Evolutionary conservation across 2,113 vertebrate species (phyloP), one percentile per base, ranked within the genome.

Genomic region (Chloebia gouldiae): DNA sequence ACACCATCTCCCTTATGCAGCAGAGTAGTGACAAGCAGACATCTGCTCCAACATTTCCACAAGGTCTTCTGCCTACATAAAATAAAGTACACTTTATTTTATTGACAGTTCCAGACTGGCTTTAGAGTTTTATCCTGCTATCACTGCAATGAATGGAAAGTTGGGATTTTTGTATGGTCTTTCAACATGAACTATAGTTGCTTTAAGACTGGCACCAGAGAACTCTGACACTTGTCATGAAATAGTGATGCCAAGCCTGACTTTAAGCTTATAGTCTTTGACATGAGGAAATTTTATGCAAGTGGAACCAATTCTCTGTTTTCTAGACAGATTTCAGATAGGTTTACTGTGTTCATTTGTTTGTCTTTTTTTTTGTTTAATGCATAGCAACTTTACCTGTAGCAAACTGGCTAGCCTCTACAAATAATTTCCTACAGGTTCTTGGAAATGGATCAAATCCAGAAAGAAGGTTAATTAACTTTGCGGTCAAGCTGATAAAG

Each of bases 381-480:
- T 65, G 57, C 61, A 35, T 49, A 50, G 27, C 53, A 72, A 9
- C 30, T 91, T 78, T 89, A 86, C 50, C 21, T 79, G 66, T 53
- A 75, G 70, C 59, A 80, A 81, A 68, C 50, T 39, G 54, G 22
- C 37, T 61, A 54, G 66, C 56, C 66, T 79, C 89, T 90, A 92
- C 73, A 92, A 82, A 90, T 92, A 0, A 82, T 90, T 90, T 92
- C 86, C 68, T 90, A 37, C 70, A 47, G 60, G 42, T 65, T 92
- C 70, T 82, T 95, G 81, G 93, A 94, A 80, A 85, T 8, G 63
- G 77, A 65, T 35, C 89, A 94, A 81, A 79, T 69, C 37, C 66
- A 82, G 81, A 91, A 85, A 87, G 66, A 81, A 87, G 70, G 60
- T 85, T 85, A 83, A 93, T 84, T 92, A 95, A 90, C 66, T 95